A percentile compares a stretch with the other conserved stretches of the same genome.
phyloP scores from a whole-genome alignment of 2,797 vertebrate species.

The Syngnathus acus region DNA sequence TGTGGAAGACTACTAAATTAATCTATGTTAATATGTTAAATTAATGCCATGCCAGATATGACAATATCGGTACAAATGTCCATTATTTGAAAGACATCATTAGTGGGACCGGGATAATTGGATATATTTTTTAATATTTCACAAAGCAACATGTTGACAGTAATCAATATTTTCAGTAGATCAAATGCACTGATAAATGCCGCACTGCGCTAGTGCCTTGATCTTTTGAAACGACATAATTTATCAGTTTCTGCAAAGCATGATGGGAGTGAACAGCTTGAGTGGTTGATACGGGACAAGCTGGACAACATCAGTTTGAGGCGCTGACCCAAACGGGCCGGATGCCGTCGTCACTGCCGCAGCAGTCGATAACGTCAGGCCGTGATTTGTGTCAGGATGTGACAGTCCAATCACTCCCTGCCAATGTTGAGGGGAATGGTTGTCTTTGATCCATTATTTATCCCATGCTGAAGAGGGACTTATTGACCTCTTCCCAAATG shows the following conservation, averaged over 20 bases:
- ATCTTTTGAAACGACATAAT: not conserved
- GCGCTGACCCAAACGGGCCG: not conserved
- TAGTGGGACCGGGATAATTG: not conserved
- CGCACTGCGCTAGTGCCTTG: not conserved
- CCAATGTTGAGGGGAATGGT: conserved; percentile 53
- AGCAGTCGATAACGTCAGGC: conserved; percentile 4
- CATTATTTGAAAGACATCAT: not conserved
- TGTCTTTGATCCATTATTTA: conserved; percentile 69
- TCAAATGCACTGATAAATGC: not conserved
- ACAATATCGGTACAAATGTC: not conserved
- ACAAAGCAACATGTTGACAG: not conserved
- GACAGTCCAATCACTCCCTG: conserved; percentile 50
- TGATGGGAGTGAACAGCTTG: not conserved
- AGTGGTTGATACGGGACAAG: not conserved
- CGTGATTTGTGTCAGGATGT: conserved; percentile 47
- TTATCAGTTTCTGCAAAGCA: conserved; percentile 1
- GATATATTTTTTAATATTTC: not conserved
- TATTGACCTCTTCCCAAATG: conserved; percentile 52
- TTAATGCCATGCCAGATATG: not conserved
- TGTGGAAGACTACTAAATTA: no score
- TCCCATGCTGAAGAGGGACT: conserved; percentile 40
- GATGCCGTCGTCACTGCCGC: not conserved
- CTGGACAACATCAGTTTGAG: not conserved
- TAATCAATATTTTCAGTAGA: not conserved
- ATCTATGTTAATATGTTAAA: no score